phyloP scores from a whole-genome alignment of 2,113 vertebrate species.

The Tenebrosternarchus preto region DNA sequence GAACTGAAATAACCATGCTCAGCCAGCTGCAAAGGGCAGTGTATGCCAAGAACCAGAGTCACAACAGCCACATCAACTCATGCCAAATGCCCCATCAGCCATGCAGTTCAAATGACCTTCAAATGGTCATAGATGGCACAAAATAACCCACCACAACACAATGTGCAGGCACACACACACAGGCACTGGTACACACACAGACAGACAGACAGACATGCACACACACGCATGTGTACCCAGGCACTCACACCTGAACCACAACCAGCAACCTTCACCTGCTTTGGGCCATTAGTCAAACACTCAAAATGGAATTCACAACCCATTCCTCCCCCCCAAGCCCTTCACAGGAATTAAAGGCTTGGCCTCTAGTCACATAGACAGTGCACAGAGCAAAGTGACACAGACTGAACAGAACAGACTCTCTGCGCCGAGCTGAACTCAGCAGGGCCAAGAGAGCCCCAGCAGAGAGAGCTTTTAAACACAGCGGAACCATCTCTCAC shows the following conservation, averaged over 20 bases:
- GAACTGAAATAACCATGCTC: no score
- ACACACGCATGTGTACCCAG: not conserved
- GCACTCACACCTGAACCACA: slow-evolving; percentile 3
- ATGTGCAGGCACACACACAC: not conserved
- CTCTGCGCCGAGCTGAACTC: not conserved
- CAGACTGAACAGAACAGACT: not conserved
- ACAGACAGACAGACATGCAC: no score
- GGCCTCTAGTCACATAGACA: slow-evolving; percentile 18
- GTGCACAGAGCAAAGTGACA: slow-evolving; percentile 21
- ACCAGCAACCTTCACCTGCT: slow-evolving; percentile 1
- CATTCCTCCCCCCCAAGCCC: slow-evolving; percentile 16
- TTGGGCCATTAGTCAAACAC: slow-evolving; percentile 19
- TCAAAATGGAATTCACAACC: slow-evolving; percentile 47
- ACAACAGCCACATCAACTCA: not conserved
- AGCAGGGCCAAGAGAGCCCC: not conserved
- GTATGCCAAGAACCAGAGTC: not conserved
- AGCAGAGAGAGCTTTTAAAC: not conserved
- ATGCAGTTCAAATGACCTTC: slow-evolving; percentile 22
- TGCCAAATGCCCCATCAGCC: not conserved
- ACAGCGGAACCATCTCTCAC: not conserved
- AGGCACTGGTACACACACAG: no score
- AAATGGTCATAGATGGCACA: slow-evolving; percentile 13
- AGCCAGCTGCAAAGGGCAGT: no score
- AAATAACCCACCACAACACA: not conserved
- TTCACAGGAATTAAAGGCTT: slow-evolving; percentile 51